Evolutionary conservation across 1,140 invertebrate species (phyloP).

Genomic region (Eciton burchellii): DNA sequence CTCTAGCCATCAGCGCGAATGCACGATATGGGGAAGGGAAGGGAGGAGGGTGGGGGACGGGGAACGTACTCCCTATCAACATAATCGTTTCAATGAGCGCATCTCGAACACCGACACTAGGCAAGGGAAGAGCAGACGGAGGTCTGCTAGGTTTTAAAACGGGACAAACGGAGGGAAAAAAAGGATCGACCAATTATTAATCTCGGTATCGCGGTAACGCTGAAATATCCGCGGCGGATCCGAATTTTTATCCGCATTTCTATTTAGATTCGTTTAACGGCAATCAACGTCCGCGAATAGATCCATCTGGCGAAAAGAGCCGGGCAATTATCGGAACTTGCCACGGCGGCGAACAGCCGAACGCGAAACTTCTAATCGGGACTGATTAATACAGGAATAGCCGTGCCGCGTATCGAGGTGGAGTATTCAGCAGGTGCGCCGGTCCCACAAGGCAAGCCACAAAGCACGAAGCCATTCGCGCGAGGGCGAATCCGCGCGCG

Average conservation of each 20-base stretch:
- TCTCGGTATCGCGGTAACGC: not conserved
- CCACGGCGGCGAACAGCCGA: not conserved
- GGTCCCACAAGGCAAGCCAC: constrained; percentile 35
- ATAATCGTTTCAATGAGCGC: no score
- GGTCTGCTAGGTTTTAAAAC: no score
- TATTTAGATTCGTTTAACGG: not conserved
- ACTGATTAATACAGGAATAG: constrained; percentile 34
- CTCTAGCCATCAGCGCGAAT: no score
- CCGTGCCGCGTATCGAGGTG: not conserved
- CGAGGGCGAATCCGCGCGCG: not conserved
- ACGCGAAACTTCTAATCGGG: constrained; percentile 27
- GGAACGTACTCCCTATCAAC: no score
- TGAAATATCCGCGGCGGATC: not conserved
- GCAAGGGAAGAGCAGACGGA: no score
- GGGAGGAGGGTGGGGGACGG: no score
- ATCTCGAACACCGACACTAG: no score
- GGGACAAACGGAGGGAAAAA: not conserved
- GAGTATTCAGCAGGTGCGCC: constrained; percentile 19
- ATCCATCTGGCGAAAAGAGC: not conserved
- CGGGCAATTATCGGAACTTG: not conserved
- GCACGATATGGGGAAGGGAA: no score
- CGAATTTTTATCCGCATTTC: not conserved
- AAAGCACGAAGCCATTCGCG: no score
- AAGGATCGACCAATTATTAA: not conserved
- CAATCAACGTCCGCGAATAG: constrained; percentile 13